These are phyloP conservation scores for Cochlearius cochlearius DNA, from an alignment of 2,113 vertebrate genomes.

Conservation along the genomic window DNA sequence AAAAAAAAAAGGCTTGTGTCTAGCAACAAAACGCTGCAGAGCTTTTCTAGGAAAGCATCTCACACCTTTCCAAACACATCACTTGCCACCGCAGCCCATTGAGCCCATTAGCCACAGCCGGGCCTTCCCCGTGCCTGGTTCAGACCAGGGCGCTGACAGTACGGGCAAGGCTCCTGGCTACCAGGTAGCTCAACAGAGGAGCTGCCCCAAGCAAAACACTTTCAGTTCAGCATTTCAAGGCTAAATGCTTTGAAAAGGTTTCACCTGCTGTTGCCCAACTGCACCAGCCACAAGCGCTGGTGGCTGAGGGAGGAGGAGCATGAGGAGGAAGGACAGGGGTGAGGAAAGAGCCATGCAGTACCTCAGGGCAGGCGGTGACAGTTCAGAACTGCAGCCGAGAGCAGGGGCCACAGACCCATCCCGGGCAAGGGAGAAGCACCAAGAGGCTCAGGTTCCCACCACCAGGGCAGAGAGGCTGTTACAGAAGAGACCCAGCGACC, in stretches of 20 bases:
- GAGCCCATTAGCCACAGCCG: neutral
- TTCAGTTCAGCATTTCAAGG: neutral
- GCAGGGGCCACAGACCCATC: neutral
- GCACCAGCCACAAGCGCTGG: neutral
- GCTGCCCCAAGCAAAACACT: neutral
- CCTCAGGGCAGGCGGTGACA: accelerated
- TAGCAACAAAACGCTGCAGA: neutral
- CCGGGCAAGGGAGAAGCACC: neutral
- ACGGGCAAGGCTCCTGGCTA: neutral
- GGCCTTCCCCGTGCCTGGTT: accelerated
- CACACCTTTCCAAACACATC: neutral
- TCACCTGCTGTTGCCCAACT: neutral
- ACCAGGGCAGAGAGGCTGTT: constrained; percentile 25
- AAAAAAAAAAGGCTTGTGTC: neutral
- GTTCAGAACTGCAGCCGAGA: neutral
- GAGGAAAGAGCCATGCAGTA: neutral
- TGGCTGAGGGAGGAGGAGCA: neutral
- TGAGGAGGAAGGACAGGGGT: neutral
- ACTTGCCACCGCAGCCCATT: neutral
- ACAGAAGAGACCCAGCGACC: neutral
- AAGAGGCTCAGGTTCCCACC: neutral
- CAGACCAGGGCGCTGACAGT: neutral
- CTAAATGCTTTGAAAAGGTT: neutral
- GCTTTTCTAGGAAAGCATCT: neutral
- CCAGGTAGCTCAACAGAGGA: neutral